Percentiles rank a stretch among this genome's conserved stretches.
Conservation (phyloP, 2,113 vertebrate species). For the Entelurus aequoreus region DNA sequence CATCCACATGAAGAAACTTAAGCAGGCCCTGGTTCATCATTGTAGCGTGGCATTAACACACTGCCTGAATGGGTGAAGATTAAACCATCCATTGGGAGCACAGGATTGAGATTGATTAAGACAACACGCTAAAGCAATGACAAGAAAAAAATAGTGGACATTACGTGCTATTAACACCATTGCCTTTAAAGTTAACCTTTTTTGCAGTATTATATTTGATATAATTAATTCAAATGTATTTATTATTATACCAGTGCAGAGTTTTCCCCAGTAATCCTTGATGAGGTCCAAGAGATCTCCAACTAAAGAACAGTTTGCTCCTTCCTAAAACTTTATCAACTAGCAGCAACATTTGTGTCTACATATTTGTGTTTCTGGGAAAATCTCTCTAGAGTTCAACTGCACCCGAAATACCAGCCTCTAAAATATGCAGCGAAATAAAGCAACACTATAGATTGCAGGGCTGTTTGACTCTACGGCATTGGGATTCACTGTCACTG, state of each 20-base stretch:
- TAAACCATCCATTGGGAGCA: constrained; percentile 47
- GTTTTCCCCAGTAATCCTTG: too few relatives aligned
- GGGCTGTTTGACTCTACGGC: neutral
- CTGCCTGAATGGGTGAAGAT: constrained; percentile 41
- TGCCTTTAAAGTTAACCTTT: too few relatives aligned
- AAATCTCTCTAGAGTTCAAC: neutral
- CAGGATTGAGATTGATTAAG: constrained; percentile 53
- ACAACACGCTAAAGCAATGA: constrained; percentile 40
- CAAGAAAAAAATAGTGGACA: constrained; percentile 28
- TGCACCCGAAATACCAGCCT: neutral
- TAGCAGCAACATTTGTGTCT: too few relatives aligned
- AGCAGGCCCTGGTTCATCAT: constrained; percentile 29
- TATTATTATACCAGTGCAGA: too few relatives aligned
- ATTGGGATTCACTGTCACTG: neutral
- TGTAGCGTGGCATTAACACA: constrained; percentile 38
- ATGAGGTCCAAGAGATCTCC: too few relatives aligned
- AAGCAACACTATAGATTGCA: neutral
- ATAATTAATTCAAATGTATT: too few relatives aligned
- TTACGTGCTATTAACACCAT: too few relatives aligned
- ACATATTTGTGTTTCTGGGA: neutral
- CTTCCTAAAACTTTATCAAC: too few relatives aligned
- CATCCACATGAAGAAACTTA: constrained; percentile 16
- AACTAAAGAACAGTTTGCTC: too few relatives aligned
- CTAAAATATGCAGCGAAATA: neutral
- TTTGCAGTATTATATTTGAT: too few relatives aligned